Evolutionary conservation across 2,888 invertebrate species (phyloP), one percentile per base, ranked within the genome.

Genomic region (Synanthedon tipuliformis): DNA sequence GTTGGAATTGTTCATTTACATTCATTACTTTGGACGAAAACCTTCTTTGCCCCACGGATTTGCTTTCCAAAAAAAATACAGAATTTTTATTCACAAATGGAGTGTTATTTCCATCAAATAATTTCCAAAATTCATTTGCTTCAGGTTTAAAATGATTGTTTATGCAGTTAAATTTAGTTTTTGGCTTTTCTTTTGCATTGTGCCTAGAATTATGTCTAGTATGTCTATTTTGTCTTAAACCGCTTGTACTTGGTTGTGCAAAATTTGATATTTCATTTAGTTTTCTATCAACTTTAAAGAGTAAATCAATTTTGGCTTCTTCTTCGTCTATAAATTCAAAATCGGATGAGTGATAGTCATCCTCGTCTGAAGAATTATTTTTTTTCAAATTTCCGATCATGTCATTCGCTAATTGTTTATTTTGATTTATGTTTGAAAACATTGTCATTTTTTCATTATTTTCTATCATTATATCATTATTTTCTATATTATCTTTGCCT

Each of bases 291-390:
- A 23, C 5, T 23, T 23, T 23, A 23, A 23, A 23, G 23, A 23
- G 23, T 23, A 23, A 23, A 23, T 23, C 23, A 5, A 23, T 56
- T 51, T 63, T 63, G 3, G 83, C 79, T 58, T 82, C 81, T 2
- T 60, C 58, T 67, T 84, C 83, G 1, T 69, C 67, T 48, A 83
- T 83, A 53, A 82, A 80, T 63, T 84, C 83, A 53, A 84, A 85
- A 66, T 84, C 81, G 4, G 81, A 78, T 0, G 83, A 82, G 56
- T 75, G 61, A 51, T 81, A 82, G 2, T 73, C 75, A 23, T 23
- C 23, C 5, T 23, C 23, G 23, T 23, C 23, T 23, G 23, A 23
- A 5, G 23, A 23, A 23, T 23, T 23, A 23, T 5, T 23, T 23
- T 5, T 23, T 23, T 1, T 4, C 5, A 23, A 23, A 23, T 23